Evolutionary conservation across 2,888 invertebrate genomes (phyloP), one percentile per base, ranked within the genome.

Genomic region (Synanthedon formicaeformis): DNA sequence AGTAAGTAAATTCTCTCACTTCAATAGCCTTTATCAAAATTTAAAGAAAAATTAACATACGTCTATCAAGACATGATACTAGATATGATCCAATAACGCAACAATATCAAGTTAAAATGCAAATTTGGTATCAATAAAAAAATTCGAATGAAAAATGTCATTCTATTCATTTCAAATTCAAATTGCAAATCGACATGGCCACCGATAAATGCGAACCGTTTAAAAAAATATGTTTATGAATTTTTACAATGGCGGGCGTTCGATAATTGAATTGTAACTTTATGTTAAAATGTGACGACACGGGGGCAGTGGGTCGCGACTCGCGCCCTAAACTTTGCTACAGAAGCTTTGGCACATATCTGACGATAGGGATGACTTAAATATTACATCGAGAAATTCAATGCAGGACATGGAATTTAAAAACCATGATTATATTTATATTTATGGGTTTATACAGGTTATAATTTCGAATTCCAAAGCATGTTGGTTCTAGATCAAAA

Each of bases 121-220:
- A 80, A 87, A 86, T 84, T 67, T 53, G 80, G 71, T 78, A 85
- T 66, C 70, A 81, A 84, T 82, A 80, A 71, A 57, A 56, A 64
- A 73, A 58, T 58, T 64, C 58, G 60, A 60, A 59, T 58, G 56
- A 54, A 59, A 71, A 71, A 72, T 69, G 70, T 66, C 74, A 73
- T 63, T 67, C 60, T 56, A 58, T 13, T 63, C 57, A 53, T 58
- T 79, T 79, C 63, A 76, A 73, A 84, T 84, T 84, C 65, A 83
- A 83, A 83, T 83, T 34, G 34, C 34, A 74, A 78, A 76, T 78
- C 67, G 77, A 72, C 72, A 75, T 73, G 70, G 73, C 78, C 66
- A 78, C 77, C 73, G 69, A 74, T 69, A 77, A 74, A 77, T 71
- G 65, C 66, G 59, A 61, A 64, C 68, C 72, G 69, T 75, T 75